These are phyloP conservation scores for Volucella inflata DNA, from an alignment of 2,888 invertebrate species.

Conservation along the genomic window DNA sequence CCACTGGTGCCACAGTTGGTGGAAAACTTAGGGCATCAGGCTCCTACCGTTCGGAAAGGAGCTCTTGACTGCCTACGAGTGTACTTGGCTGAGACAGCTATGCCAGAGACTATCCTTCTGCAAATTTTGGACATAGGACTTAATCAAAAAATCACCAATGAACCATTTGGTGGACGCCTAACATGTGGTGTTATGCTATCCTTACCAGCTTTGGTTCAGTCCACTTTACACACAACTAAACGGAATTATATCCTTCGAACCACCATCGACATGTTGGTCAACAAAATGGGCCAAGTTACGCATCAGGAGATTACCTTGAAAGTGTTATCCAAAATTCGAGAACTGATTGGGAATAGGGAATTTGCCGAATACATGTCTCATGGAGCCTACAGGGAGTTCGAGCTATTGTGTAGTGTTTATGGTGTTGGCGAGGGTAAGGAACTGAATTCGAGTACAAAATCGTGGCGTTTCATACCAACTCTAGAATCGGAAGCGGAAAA, in stretches of 20 bases:
- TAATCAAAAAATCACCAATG: conserved; percentile 84
- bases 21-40: conserved; percentile 91
- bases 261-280: conserved; percentile 85
- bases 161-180: conserved; percentile 85
- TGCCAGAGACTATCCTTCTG: conserved; percentile 88
- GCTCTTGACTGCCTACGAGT: conserved; percentile 90
- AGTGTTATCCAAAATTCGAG: conserved; percentile 88
- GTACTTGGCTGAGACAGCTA: conserved; percentile 88
- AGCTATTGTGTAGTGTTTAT: conserved; percentile 87
- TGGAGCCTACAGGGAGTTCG: conserved; percentile 85
- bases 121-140: conserved; percentile 88
- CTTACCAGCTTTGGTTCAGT: conserved; percentile 86
- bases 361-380: conserved; percentile 86
- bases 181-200: conserved; percentile 88
- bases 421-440: conserved; percentile 79
- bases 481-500: conserved; percentile 62
- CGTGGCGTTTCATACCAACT: conserved; percentile 64
- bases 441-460: conserved; percentile 55
- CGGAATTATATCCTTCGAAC: conserved; percentile 84
- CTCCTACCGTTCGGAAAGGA: conserved; percentile 92
- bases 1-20: conserved; percentile 88
- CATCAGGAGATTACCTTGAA: conserved; percentile 88
- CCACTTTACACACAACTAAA: conserved; percentile 84
- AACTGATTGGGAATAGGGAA: conserved; percentile 87
- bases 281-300: conserved; percentile 86